Base-by-base conservation (phyloP, 2,113 vertebrate species). In the Pelecanus crispus region DNA sequence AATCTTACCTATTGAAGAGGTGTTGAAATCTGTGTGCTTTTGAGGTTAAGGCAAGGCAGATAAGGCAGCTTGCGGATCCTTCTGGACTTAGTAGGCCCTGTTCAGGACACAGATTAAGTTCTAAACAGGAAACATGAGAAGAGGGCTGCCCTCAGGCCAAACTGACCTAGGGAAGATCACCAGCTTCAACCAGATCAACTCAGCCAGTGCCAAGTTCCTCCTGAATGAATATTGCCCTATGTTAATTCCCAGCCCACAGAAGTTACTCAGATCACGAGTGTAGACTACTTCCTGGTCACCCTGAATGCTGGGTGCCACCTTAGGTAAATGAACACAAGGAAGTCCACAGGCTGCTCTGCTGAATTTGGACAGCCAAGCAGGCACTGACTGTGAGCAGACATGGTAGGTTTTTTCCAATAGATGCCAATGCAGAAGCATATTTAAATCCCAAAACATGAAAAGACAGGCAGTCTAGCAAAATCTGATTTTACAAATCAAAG, bases 181-280 rank as follows among this genome's bases (percentile, higher is more conserved):
- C 63, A 40, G 26, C 34, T 73, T n/a, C 45, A 31, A 20, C 17
- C 28, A 16, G 22, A 45, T 32, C n/a, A 26, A 17, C 14, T 63
- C 62, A 49, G 31, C 44, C n/a, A 42, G 32, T 10, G 45, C 38
- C 34, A 17, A 8, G 52, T 17, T 44, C 53, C 47, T 65, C 22
- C 25, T 20, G 84, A 71, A n/a, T 1, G 5, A 38, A 11, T 4
- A 36, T 7, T 10, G 36, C 32, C 59, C 49, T 9, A 2, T 0
- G 1, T 10, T 9, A n/a, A 36, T 4, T 13, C n/a, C 77, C 65
- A 61, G 61, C 50, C 26, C 42, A 10, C 29, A 19, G 28, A 8
- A 17, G 68, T 12, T 29, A 11, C 44, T 45, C 28, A 4, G 1
- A 13, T 0, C 20, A 32, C 45, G 38, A 67, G 22, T n/a, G 22